Evolutionary conservation across 1,140 invertebrate genomes (phyloP), one percentile per base, ranked within the genome.

Genomic region (Drosophila sp.): DNA sequence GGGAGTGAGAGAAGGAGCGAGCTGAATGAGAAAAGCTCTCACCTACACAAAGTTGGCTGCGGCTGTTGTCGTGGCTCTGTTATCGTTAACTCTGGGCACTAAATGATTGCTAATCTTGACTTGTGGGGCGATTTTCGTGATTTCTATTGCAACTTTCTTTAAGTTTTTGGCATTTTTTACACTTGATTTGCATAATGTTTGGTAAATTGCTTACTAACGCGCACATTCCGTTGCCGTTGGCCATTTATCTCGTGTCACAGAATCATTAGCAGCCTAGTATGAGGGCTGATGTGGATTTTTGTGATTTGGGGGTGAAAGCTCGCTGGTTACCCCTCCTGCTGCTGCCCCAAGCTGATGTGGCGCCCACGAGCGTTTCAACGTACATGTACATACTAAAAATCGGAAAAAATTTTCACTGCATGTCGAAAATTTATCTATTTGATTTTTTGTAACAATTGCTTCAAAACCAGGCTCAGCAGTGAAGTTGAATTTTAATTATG

Each of bases 321-420:
- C 55, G 70, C 71, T 74, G 63, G 62, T 77, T 50, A 66, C 80
- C 78, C 69, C 69, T 70, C 35, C 11, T 8, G 8, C 35, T 38
- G 76, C 69, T 72, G 68, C 85, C 80, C 77, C 76, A 80, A 57
- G 55, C 64, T 66, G 64, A 62, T 70, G 61, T 69, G 77, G 77
- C 76, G 84, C 79, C 85, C 72, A 84, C 80, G 74, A 85, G 69
- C 79, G 72, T 63, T 74, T 68, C 78, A 81, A 90, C 80, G 90
- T 90, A 82, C 89, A 90, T 90, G 90, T 91, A 91, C 90, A 91
- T 91, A 91, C 90, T 91, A 91, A 91, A 91, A 90, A 85, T 91
- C 79, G 77, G 80, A 76, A 90, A 83, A 84, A 84, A 60, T 84
- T 85, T 89, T 79, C 84, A 89, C 84, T 79, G 57, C 76, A 89